A percentile compares a stretch with the other conserved stretches of the same genome.
Evolutionary conservation across 2,113 vertebrate species (phyloP).

Genomic region (Mustelus asterias): DNA sequence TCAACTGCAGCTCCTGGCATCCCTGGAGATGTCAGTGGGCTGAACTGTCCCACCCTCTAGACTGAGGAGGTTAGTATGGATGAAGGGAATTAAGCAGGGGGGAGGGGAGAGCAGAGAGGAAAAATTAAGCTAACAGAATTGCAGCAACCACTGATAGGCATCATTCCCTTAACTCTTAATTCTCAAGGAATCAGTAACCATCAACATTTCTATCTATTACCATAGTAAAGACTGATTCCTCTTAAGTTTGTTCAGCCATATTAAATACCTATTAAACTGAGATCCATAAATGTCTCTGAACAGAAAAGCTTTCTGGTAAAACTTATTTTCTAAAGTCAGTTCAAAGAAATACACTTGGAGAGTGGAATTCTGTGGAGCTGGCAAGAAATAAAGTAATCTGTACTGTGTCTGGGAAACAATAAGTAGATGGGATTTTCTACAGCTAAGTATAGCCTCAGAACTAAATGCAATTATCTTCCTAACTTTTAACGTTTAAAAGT

Average conservation of each 20-base stretch:
- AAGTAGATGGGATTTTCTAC: background rate
- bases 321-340: background rate
- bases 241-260: background rate
- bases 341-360: background rate
- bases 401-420: background rate
- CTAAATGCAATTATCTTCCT: background rate
- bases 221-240: background rate
- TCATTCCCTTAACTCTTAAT: background rate
- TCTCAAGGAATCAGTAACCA: constrained; percentile 31
- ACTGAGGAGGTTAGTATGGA: constrained; percentile 1
- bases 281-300: background rate
- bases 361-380: background rate
- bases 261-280: background rate
- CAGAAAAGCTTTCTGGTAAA: background rate
- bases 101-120: constrained; percentile 18
- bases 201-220: background rate
- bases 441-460: background rate
- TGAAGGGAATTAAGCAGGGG: constrained; percentile 31
- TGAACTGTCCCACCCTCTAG: constrained; percentile 2
- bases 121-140: constrained; percentile 33
- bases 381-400: background rate
- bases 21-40: constrained; percentile 33
- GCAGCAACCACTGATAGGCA: constrained; percentile 11
- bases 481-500: background rate
- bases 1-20: constrained; percentile 22